A percentile compares a stretch with the other conserved stretches of the same genome.
These are phyloP conservation scores for Campoletis sonorensis DNA, from an alignment of 1,140 invertebrate species.

Conservation along the genomic window DNA sequence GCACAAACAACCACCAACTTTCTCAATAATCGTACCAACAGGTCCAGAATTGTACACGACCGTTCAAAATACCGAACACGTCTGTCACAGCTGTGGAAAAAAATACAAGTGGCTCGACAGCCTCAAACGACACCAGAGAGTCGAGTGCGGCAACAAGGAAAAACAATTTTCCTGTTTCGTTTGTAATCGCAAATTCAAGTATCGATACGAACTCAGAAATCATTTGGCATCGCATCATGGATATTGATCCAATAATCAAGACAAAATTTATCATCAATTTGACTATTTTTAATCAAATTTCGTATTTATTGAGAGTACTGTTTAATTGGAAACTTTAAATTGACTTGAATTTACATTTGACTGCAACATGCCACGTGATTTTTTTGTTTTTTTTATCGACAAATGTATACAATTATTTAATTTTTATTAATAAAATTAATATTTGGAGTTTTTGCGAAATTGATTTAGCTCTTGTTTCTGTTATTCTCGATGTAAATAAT, in stretches of 20 bases:
- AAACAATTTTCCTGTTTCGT: slow-evolving; percentile 66
- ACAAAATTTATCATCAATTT: neutral
- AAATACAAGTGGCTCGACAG: slow-evolving; percentile 77
- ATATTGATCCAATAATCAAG: neutral
- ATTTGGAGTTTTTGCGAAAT: no score
- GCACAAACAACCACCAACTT: neutral
- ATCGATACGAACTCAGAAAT: slow-evolving; percentile 70
- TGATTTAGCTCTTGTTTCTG: no score
- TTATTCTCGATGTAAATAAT: no score
- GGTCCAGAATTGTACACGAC: slow-evolving; percentile 41
- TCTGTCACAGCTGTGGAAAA: slow-evolving; percentile 71
- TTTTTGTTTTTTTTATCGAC: no score
- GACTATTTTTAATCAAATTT: neutral
- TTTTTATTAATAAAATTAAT: no score
- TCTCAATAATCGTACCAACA: slow-evolving; percentile 34
- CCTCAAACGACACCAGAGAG: slow-evolving; percentile 75
- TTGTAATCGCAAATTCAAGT: slow-evolving; percentile 70
- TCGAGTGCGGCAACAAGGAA: slow-evolving; percentile 78
- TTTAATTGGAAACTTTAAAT: no score
- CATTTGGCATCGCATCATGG: slow-evolving; percentile 64
- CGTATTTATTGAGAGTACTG: neutral
- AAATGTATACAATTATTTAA: no score
- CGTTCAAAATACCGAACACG: slow-evolving; percentile 51
- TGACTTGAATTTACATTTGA: no score
- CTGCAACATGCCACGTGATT: no score